Conservation (phyloP, 2,888 invertebrate genomes). For the Octodonta nipae region DNA sequence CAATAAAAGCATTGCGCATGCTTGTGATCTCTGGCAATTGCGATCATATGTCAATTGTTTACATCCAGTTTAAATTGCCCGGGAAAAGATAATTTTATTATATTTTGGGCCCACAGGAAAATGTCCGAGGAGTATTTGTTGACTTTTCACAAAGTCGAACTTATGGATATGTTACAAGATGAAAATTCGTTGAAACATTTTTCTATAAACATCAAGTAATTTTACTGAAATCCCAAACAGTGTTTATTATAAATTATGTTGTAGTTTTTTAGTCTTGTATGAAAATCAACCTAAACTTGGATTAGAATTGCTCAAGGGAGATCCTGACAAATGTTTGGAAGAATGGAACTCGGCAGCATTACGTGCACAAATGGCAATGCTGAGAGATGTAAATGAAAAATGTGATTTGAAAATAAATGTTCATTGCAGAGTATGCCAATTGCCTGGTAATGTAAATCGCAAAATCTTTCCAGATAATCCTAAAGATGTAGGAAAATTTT, state of each 20-base stretch:
- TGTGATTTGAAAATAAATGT: slow-evolving; percentile 43
- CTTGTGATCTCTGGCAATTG: no score
- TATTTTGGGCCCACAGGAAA: no score
- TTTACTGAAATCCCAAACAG: slow-evolving; percentile 5
- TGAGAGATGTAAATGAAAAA: slow-evolving; percentile 31
- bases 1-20: no score
- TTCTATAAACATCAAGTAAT: slow-evolving; percentile 57
- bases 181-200: slow-evolving; percentile 48
- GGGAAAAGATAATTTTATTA: no score
- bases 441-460: no score
- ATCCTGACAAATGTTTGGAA: slow-evolving; percentile 48
- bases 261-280: slow-evolving; percentile 55
- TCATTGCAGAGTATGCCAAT: slow-evolving; percentile 50
- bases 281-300: slow-evolving; percentile 55
- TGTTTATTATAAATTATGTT: slow-evolving; percentile 20
- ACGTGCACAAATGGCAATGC: slow-evolving; percentile 45
- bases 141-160: slow-evolving; percentile 46
- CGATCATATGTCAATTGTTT: no score
- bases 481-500: slow-evolving; percentile 55
- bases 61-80: no score
- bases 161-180: slow-evolving; percentile 47
- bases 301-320: slow-evolving; percentile 50
- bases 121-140: slow-evolving; percentile 38
- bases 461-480: slow-evolving; percentile 55
- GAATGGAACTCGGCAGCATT: slow-evolving; percentile 49